Evolutionary conservation across 2,888 invertebrate genomes (phyloP), one percentile per base, ranked within the genome.

Genomic region (Rhimphoctona megacephalus): DNA sequence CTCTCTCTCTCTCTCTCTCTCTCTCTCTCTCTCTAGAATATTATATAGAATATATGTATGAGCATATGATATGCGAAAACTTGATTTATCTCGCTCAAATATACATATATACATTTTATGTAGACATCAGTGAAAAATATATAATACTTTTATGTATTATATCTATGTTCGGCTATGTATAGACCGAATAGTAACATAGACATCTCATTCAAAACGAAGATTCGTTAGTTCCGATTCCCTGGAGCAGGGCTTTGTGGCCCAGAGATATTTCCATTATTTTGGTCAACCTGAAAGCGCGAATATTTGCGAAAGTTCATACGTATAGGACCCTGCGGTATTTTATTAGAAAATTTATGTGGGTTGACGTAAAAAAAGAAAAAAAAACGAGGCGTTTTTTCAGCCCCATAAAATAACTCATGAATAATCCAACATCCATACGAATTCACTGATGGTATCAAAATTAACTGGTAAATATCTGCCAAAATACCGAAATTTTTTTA

Each of bases 151-250:
- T 14, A 43, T 43, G 11, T 14, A 43, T 43, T 43, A 43, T 11
- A 8, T 22, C 49, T 9, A 81, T 74, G 64, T 22, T 49, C 1
- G 2, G 49, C 22, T 46, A 25, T 46, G n/a, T 39, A n/a, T 22
- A 33, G 61, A 30, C 52, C 57, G 25, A 69, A 76, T 36, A 36
- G 70, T 49, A 49, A 73, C 19, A 61, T 22, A 22, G 57, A 81
- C 72, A 76, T 76, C 80, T 77, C 70, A 76, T 80, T 83, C 85
- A 9, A 49, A 73, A 36, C 66, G 72, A 77, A 76, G 77, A 73
- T 83, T 86, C 83, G 80, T 81, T 81, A 73, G 77, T 81, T 52
- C 76, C 80, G 83, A 80, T 72, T 67, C 72, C 66, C 64, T 25
- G 57, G 36, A 46, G 69, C 70, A 30, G 61, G 66, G 19, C 54